phyloP scores from a whole-genome alignment of 53 echinoderm and acorn worm genomes.

The Actinopyga echinites region DNA sequence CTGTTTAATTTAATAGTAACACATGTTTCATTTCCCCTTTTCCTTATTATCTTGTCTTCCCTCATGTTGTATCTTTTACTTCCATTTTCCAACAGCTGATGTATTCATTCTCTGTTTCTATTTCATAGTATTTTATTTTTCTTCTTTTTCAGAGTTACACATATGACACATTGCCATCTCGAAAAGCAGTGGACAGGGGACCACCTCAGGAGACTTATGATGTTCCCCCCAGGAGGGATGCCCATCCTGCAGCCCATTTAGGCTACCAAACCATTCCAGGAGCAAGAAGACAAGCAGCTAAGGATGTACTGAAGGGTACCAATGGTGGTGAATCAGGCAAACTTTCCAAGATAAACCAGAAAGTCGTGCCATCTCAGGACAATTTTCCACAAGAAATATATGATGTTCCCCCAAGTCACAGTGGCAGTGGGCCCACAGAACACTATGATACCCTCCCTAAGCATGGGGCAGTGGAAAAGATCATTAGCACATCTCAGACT shows the following conservation, averaged over 20 bases:
- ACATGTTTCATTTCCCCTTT: too few species aligned
- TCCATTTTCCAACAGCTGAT: too few species aligned
- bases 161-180: conserved; percentile 49
- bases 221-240: conserved; percentile 66
- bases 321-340: not conserved
- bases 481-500: not conserved
- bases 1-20: too few species aligned
- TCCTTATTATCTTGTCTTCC: too few species aligned
- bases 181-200: conserved; percentile 5
- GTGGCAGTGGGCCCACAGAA: conserved; percentile 41
- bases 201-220: conserved; percentile 77
- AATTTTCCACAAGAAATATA: conserved; percentile 66
- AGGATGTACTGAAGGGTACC: not conserved
- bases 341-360: not conserved
- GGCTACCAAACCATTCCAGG: conserved; percentile 52
- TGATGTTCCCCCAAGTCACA: conserved; percentile 73
- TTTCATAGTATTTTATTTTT: not conserved
- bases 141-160: conserved; percentile 45
- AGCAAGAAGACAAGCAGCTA: conserved; percentile 42
- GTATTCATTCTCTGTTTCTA: not conserved
- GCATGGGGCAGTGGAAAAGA: conserved; percentile 35
- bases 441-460: conserved; percentile 62
- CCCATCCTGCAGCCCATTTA: conserved; percentile 5
- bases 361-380: not conserved
- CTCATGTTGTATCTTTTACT: too few species aligned